phyloP scores from a whole-genome alignment of 1,140 invertebrate genomes.

The Arion vulgaris region DNA sequence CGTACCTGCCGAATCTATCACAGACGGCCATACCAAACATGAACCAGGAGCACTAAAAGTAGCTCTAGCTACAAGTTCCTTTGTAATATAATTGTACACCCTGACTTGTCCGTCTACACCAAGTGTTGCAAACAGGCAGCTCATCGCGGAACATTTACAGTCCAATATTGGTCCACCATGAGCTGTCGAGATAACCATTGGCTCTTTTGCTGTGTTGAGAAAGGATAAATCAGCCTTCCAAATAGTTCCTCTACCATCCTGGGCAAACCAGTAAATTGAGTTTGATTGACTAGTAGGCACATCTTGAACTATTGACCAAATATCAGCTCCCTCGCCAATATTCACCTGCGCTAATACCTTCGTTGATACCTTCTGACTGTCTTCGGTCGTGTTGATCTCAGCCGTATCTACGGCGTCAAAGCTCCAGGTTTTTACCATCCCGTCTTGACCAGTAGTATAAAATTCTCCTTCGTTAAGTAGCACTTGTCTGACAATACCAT shows the following conservation, averaged over 20 bases:
- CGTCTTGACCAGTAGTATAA: slow-evolving; percentile 80
- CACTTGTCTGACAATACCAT: slow-evolving; percentile 80
- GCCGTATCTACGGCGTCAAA: slow-evolving; percentile 76
- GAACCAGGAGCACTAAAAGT: background rate
- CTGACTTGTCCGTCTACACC: slow-evolving; percentile 38
- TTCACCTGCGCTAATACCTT: slow-evolving; percentile 83
- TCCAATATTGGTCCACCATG: slow-evolving; percentile 37
- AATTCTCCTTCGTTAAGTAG: slow-evolving; percentile 77
- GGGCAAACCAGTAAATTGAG: slow-evolving; percentile 36
- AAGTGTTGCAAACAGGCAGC: slow-evolving; percentile 33
- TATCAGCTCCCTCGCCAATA: slow-evolving; percentile 79
- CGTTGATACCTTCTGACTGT: slow-evolving; percentile 24
- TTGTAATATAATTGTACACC: slow-evolving; percentile 36
- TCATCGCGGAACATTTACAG: slow-evolving; percentile 13
- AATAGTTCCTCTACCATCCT: slow-evolving; percentile 36
- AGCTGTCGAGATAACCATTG: slow-evolving; percentile 4
- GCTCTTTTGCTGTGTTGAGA: slow-evolving; percentile 31
- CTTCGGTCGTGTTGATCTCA: slow-evolving; percentile 32
- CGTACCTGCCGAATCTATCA: background rate
- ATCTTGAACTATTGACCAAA: slow-evolving; percentile 32
- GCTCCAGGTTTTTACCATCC: slow-evolving; percentile 84
- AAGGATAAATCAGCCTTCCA: slow-evolving; percentile 31
- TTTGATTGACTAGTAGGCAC: background rate
- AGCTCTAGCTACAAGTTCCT: slow-evolving; percentile 23
- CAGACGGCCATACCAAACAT: slow-evolving; percentile 11